Percentiles rank a stretch among this genome's conserved stretches.
Conservation (phyloP, 2,797 vertebrate genomes). For the Microctenopoma stevenorrisi region DNA sequence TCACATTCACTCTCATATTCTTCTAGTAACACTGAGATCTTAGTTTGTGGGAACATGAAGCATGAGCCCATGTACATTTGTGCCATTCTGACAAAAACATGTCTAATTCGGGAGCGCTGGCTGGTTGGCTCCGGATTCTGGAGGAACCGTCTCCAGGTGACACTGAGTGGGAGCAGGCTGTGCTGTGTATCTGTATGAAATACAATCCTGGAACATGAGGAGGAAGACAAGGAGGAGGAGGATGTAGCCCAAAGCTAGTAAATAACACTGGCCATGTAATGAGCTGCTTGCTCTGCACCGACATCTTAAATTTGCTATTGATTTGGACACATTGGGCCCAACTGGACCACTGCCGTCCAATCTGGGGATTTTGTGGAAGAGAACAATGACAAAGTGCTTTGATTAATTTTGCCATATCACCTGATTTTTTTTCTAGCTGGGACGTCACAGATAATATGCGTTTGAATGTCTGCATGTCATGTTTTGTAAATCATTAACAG, state of each 20-base stretch:
- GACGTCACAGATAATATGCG: background rate
- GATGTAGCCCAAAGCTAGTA: conserved; percentile 48
- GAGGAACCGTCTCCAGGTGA: conserved; percentile 53
- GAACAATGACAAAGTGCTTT: conserved; percentile 55
- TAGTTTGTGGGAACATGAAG: background rate
- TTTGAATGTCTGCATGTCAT: conserved; percentile 9
- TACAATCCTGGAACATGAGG: conserved; percentile 48
- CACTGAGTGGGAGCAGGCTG: conserved; percentile 65
- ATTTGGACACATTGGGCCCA: conserved; percentile 44
- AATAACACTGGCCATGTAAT: conserved; percentile 63
- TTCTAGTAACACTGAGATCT: conserved; percentile 16
- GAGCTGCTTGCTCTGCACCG: conserved; percentile 42
- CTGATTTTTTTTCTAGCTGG: background rate
- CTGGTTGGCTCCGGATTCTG: conserved; percentile 21
- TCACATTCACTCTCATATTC: conserved; percentile 1
- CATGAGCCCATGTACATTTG: background rate
- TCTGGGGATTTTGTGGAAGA: conserved; percentile 24
- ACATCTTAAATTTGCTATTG: conserved; percentile 65
- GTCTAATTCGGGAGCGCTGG: conserved; percentile 21
- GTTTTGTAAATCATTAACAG: conserved; percentile 34
- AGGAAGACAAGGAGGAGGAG: conserved; percentile 35
- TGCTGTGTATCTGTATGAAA: conserved; percentile 56
- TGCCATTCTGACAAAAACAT: conserved; percentile 42
- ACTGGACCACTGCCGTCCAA: conserved; percentile 37
- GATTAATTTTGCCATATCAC: conserved; percentile 41